These are phyloP conservation scores for Eulemur mongoz DNA, from an alignment of 2,797 vertebrate genomes.

Conservation along the genomic window DNA sequence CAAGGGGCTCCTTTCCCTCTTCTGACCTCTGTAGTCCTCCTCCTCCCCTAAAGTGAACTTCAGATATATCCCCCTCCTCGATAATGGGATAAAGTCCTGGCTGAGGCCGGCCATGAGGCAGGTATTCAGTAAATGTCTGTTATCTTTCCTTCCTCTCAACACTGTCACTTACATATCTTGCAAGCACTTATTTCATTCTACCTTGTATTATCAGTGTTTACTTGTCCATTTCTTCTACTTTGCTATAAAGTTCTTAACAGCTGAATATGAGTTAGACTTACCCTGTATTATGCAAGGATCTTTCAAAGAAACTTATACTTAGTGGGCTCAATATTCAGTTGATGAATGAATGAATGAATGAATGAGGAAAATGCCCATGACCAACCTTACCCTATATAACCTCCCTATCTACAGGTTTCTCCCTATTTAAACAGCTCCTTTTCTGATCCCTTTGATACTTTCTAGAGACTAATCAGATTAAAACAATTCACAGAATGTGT, in stretches of 20 bases:
- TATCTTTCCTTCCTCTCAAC: background rate
- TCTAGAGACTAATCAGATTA: background rate
- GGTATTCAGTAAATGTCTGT: background rate
- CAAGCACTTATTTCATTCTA: background rate
- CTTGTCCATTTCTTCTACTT: background rate
- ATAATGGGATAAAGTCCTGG: background rate
- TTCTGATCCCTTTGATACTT: background rate
- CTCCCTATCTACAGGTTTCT: background rate
- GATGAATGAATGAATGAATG: background rate
- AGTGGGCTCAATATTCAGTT: background rate
- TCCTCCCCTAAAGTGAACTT: background rate
- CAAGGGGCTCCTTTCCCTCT: background rate
- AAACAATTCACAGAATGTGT: background rate
- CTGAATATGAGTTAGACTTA: background rate
- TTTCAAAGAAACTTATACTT: background rate
- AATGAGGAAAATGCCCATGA: background rate
- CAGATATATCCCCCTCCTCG: background rate
- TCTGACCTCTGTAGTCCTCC: background rate
- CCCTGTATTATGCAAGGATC: background rate
- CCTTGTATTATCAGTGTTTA: background rate
- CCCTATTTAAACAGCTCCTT: background rate
- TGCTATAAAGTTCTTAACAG: background rate
- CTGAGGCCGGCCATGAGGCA: accelerated
- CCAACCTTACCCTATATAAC: background rate
- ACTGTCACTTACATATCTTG: background rate